Percentiles rank a stretch among this genome's conserved stretches.
These are phyloP conservation scores for Amphimedon queenslandica DNA, from an alignment of 37 sponge, comb jelly and placozoan genomes.

Conservation along the genomic window DNA sequence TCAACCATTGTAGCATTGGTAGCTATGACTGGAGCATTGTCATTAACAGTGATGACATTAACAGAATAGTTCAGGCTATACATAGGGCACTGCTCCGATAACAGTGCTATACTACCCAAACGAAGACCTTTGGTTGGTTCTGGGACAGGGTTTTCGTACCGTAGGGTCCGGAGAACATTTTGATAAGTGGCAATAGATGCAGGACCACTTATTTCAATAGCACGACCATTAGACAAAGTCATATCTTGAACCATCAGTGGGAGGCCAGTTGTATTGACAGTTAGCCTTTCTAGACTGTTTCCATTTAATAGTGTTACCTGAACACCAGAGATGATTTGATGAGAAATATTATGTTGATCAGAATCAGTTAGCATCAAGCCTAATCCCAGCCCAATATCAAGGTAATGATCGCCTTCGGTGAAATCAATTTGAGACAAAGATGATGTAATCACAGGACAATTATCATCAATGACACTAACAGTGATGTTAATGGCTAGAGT, in stretches of 20 bases:
- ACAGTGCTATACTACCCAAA: constrained; percentile 41
- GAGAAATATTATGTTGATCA: no score
- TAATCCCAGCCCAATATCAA: no score
- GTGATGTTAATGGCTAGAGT: background rate
- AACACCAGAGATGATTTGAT: no score
- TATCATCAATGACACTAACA: background rate
- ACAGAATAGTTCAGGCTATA: no score
- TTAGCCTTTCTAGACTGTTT: no score
- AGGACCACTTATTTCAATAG: constrained; percentile 13
- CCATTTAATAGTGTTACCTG: no score
- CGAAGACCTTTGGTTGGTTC: constrained; percentile 41
- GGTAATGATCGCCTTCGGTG: constrained; percentile 44
- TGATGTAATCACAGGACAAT: background rate
- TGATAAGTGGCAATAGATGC: constrained; percentile 24
- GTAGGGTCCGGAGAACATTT: constrained; percentile 19
- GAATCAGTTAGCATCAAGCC: no score
- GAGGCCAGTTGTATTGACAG: no score
- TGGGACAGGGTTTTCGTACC: constrained; percentile 33
- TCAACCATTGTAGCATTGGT: constrained; percentile 4
- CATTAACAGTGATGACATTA: no score
- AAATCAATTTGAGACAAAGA: background rate
- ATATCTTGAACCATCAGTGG: no score
- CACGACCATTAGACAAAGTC: no score
- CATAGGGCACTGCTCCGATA: constrained; percentile 19
- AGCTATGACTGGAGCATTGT: constrained; percentile 11